Conservation (phyloP, 2,888 invertebrate species). For the Macrophya alboannulata region DNA sequence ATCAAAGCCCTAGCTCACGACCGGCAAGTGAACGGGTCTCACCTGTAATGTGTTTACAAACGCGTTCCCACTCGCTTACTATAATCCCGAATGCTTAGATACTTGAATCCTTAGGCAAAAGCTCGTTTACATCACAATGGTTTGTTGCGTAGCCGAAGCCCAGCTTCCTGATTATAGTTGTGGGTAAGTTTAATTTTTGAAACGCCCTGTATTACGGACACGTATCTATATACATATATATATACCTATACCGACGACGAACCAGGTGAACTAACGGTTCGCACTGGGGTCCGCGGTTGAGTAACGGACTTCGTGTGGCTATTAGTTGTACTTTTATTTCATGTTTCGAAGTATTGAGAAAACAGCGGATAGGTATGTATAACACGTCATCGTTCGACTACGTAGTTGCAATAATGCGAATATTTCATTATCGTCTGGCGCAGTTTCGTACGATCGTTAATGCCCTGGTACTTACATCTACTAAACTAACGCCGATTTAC, state of each 20-base stretch:
- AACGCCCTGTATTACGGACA: conserved; percentile 74
- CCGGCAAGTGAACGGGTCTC: conserved; percentile 46
- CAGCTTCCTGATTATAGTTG: neutral
- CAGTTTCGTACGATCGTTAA: neutral
- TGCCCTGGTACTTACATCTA: neutral
- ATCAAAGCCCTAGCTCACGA: conserved; percentile 39
- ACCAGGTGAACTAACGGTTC: conserved; percentile 79
- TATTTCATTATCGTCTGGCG: neutral
- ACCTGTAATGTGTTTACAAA: neutral
- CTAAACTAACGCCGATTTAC: neutral
- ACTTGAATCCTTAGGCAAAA: neutral
- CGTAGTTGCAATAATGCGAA: neutral
- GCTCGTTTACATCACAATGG: neutral
- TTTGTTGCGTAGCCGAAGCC: neutral
- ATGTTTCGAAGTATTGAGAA: conserved; percentile 5
- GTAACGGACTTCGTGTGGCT: conserved; percentile 73
- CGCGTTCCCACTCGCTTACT: conserved; percentile 1
- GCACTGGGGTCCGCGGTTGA: conserved; percentile 75
- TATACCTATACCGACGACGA: too few species aligned
- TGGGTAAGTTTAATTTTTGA: conserved; percentile 43
- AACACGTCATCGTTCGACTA: conserved; percentile 26
- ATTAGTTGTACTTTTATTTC: conserved; percentile 64
- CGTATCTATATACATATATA: conserved; percentile 59
- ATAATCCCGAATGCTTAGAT: conserved; percentile 2
- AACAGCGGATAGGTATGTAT: neutral